phyloP scores from a whole-genome alignment of 2,113 vertebrate species.

The Pithys albifrons region DNA sequence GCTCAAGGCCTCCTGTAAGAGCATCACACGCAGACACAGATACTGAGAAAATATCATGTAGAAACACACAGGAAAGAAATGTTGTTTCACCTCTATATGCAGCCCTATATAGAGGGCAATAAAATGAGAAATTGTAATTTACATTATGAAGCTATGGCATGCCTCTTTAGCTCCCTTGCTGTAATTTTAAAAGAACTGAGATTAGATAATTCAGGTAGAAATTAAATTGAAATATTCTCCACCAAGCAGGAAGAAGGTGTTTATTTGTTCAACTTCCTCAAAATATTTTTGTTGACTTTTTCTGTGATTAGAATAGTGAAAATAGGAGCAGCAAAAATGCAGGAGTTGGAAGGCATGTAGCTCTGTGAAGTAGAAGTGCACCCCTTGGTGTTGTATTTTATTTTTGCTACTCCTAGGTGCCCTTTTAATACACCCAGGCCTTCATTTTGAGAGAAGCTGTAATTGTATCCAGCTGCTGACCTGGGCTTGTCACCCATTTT shows the following conservation, averaged over 20 bases:
- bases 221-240: not conserved
- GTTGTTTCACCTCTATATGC: not conserved
- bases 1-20: not conserved
- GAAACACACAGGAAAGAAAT: not conserved
- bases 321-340: not conserved
- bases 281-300: not conserved
- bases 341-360: not conserved
- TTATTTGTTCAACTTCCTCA: not conserved
- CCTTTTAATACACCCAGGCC: not conserved
- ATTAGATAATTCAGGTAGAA: not conserved
- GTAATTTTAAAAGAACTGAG: not conserved
- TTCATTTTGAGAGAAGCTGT: constrained; percentile 7
- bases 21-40: not conserved
- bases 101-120: not conserved
- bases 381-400: not conserved
- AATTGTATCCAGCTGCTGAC: constrained; percentile 52
- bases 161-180: not conserved
- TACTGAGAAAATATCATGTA: not conserved
- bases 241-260: not conserved
- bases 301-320: not conserved
- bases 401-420: not conserved
- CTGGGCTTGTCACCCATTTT: not conserved
- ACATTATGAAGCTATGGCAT: not conserved
- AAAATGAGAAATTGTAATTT: not conserved
- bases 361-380: not conserved